phyloP scores from a whole-genome alignment of 2,888 invertebrate species.

The Pyrgus malvae region DNA sequence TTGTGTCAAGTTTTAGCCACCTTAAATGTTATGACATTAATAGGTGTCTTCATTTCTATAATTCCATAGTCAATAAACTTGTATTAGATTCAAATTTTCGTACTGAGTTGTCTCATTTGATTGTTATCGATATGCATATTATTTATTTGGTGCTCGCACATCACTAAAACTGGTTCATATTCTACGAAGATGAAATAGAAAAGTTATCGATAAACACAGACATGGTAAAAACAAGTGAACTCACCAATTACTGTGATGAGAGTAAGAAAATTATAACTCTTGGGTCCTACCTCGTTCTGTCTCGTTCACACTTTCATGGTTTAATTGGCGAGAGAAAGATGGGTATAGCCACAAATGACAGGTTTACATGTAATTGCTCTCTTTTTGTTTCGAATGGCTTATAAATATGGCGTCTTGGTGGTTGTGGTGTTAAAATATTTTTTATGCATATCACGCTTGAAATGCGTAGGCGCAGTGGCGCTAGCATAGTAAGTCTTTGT shows the following conservation, averaged over 20 bases:
- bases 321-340: constrained; percentile 10
- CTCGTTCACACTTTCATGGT: constrained; percentile 36
- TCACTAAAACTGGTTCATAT: constrained; percentile 40
- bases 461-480: not conserved
- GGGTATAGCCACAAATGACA: constrained; percentile 41
- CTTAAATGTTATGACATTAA: too few relatives aligned
- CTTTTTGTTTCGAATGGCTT: constrained; percentile 40
- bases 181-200: constrained; percentile 44
- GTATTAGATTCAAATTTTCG: too few relatives aligned
- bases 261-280: constrained; percentile 52
- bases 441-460: not conserved
- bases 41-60: too few relatives aligned
- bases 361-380: constrained; percentile 43
- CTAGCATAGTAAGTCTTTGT: not conserved
- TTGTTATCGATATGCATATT: not conserved
- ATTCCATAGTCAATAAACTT: too few relatives aligned
- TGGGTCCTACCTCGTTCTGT: constrained; percentile 43
- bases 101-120: too few relatives aligned
- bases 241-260: constrained; percentile 55
- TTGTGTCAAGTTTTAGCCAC: too few relatives aligned
- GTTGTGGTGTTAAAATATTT: constrained; percentile 19
- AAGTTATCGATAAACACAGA: constrained; percentile 51
- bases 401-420: constrained; percentile 34
- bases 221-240: constrained; percentile 44
- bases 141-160: constrained; percentile 3